These are phyloP conservation scores for Malacoraja senta DNA, from an alignment of 2,797 vertebrate species.

Conservation along the genomic window DNA sequence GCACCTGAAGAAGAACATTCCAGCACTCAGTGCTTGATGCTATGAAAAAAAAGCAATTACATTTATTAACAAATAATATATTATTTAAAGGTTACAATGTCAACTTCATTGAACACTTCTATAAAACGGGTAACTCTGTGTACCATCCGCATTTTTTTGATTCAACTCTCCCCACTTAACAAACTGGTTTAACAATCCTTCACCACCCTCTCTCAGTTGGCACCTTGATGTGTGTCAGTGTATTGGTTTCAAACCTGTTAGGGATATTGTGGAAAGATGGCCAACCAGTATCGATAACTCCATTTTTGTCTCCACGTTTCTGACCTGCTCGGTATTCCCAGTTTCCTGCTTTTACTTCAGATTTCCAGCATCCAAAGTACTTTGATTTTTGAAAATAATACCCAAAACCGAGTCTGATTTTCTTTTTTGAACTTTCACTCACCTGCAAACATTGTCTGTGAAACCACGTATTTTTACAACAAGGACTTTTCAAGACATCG, in stretches of 20 bases:
- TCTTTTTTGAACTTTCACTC: constrained; percentile 42
- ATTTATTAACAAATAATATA: neutral
- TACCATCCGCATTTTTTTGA: neutral
- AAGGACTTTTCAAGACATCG: constrained; percentile 75
- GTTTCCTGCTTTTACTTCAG: too few relatives aligned
- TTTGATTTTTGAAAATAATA: neutral
- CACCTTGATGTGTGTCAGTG: too few relatives aligned
- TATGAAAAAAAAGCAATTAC: constrained; percentile 49
- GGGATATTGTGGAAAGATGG: too few relatives aligned
- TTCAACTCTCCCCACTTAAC: too few relatives aligned
- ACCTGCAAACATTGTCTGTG: constrained; percentile 93
- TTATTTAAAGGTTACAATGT: too few relatives aligned
- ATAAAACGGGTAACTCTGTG: neutral
- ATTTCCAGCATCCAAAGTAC: too few relatives aligned
- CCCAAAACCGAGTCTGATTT: neutral
- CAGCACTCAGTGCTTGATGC: constrained; percentile 86
- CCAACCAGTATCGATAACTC: too few relatives aligned
- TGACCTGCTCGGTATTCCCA: too few relatives aligned
- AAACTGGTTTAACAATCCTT: too few relatives aligned
- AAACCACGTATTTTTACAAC: constrained; percentile 88
- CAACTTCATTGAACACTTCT: neutral
- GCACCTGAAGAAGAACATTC: constrained; percentile 90
- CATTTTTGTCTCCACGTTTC: too few relatives aligned
- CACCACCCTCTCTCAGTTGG: too few relatives aligned
- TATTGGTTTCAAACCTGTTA: too few relatives aligned